phyloP scores from a whole-genome alignment of 2,113 vertebrate genomes.

The Antechinus flavipes region DNA sequence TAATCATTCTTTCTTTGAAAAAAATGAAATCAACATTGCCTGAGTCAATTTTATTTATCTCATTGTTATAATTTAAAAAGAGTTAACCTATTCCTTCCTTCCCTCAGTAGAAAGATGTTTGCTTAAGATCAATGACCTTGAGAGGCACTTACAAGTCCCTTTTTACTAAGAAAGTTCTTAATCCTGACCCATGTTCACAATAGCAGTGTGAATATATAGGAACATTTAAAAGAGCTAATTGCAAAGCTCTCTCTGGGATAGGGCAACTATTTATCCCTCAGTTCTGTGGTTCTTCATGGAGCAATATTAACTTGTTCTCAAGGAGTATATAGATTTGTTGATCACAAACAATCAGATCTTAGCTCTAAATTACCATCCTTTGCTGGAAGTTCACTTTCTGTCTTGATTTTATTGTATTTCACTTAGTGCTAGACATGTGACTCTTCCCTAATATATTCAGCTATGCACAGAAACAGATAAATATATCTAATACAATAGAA shows the following conservation, averaged over 20 bases:
- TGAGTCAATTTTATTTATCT: background rate
- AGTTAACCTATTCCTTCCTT: background rate
- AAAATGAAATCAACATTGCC: background rate
- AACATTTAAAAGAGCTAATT: background rate
- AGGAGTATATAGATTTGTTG: background rate
- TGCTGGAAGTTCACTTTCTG: background rate
- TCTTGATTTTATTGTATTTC: background rate
- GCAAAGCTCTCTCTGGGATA: background rate
- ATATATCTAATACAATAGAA: background rate
- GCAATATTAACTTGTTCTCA: background rate
- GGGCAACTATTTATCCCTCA: background rate
- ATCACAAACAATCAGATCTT: background rate
- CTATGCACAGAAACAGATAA: background rate
- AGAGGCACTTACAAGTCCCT: background rate
- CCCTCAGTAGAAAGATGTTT: background rate
- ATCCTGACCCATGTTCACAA: background rate
- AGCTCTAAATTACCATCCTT: background rate
- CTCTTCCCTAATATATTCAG: background rate
- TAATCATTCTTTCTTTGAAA: background rate
- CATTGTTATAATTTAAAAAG: background rate
- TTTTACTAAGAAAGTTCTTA: background rate
- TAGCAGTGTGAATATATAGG: background rate
- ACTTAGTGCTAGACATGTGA: background rate
- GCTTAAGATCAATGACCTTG: background rate
- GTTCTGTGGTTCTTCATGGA: background rate